These are phyloP conservation scores for Podabrus alpinus DNA, from an alignment of 2,888 invertebrate species.

Conservation along the genomic window DNA sequence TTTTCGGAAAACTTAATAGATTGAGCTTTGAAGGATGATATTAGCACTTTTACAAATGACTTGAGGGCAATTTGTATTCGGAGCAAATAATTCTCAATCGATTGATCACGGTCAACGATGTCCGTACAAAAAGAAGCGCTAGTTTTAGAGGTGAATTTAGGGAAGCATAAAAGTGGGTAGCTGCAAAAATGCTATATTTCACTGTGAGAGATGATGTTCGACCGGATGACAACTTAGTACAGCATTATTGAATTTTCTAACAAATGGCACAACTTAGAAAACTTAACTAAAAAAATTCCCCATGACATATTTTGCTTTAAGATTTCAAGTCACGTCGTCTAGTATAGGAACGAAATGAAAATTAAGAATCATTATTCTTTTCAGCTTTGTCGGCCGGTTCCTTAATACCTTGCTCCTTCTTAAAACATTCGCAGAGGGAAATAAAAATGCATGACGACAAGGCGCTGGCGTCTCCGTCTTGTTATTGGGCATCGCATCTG, in stretches of 20 bases:
- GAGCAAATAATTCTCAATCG: constrained; percentile 40
- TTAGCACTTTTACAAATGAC: constrained; percentile 47
- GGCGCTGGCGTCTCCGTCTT: constrained; percentile 49
- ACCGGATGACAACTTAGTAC: constrained; percentile 55
- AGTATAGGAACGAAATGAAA: constrained; percentile 58
- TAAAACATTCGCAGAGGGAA: constrained; percentile 50
- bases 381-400: constrained; percentile 56
- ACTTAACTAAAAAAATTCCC: constrained; percentile 51
- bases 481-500: constrained; percentile 49
- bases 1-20: constrained; percentile 43
- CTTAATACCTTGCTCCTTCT: constrained; percentile 55
- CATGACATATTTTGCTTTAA: constrained; percentile 52
- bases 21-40: constrained; percentile 44
- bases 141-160: constrained; percentile 28
- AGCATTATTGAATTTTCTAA: constrained; percentile 57
- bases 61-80: constrained; percentile 46
- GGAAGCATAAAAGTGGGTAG: constrained; percentile 28
- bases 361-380: constrained; percentile 59
- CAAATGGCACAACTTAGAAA: constrained; percentile 54
- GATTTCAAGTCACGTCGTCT: constrained; percentile 54
- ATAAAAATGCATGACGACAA: constrained; percentile 56
- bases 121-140: constrained; percentile 29
- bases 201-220: constrained; percentile 55
- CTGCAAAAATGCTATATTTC: constrained; percentile 50
- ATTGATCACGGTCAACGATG: constrained; percentile 47